Evolutionary conservation across 2,888 invertebrate genomes (phyloP).

Genomic region (Dicycla oo): DNA sequence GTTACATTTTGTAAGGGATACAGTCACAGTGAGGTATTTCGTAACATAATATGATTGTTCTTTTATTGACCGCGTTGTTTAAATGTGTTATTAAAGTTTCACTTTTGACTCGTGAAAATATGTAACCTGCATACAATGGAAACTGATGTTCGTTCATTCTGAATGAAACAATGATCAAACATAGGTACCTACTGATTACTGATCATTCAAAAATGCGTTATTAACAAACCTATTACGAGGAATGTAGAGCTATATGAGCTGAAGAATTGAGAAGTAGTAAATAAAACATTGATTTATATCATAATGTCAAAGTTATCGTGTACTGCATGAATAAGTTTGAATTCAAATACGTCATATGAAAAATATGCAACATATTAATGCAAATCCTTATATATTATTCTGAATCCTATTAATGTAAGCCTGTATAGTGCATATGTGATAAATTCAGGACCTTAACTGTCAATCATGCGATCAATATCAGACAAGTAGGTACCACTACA

Average conservation of each 20-base stretch:
- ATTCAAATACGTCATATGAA: not conserved
- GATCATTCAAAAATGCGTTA: constrained; percentile 17
- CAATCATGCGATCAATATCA: constrained; percentile 64
- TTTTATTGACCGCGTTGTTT: constrained; percentile 59
- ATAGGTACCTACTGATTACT: not conserved
- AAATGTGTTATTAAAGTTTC: constrained; percentile 54
- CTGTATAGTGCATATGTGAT: constrained; percentile 57
- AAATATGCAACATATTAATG: constrained; percentile 18
- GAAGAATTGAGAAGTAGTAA: not conserved
- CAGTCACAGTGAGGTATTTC: constrained; percentile 53
- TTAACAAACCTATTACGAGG: not conserved
- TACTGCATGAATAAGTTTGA: not conserved
- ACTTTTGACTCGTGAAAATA: constrained; percentile 58
- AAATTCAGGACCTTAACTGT: constrained; percentile 59
- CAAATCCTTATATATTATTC: constrained; percentile 45
- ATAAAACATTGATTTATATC: constrained; percentile 21
- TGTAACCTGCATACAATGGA: constrained; percentile 45
- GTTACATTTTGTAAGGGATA: constrained; percentile 61
- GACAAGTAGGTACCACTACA: constrained; percentile 17
- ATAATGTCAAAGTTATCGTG: constrained; percentile 18
- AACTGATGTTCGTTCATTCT: constrained; percentile 50
- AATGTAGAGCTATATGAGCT: not conserved
- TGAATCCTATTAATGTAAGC: constrained; percentile 54
- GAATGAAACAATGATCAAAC: constrained; percentile 40
- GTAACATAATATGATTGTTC: constrained; percentile 65